These are phyloP conservation scores for Anthopleura sola DNA, from an alignment of 64 coral and sea anemone species.

Conservation along the genomic window DNA sequence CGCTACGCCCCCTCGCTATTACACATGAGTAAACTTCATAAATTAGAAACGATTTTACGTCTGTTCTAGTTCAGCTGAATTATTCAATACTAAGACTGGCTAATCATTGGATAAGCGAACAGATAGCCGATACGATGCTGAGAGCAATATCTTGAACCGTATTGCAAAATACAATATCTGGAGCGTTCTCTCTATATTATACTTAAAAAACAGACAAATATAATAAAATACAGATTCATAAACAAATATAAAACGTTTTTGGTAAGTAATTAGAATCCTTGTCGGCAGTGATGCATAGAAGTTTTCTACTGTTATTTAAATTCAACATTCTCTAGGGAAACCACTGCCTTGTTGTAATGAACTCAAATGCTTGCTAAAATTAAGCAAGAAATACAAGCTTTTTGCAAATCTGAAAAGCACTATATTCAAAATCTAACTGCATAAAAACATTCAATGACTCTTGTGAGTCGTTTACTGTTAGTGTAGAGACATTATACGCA, in stretches of 20 bases:
- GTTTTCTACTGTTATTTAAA: not conserved
- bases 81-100: not conserved
- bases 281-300: not conserved
- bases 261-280: not conserved
- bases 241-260: not conserved
- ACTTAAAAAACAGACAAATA: not conserved
- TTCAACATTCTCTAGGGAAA: not conserved
- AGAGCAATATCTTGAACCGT: not conserved
- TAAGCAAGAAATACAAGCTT: not conserved
- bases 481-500: slow-evolving; percentile 5
- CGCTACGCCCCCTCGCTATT: not conserved
- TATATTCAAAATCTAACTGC: not conserved
- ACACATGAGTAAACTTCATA: not conserved
- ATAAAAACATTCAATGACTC: not conserved
- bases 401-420: not conserved
- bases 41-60: slow-evolving; percentile 22
- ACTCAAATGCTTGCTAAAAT: not conserved
- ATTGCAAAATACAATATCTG: not conserved
- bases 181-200: not conserved
- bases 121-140: not conserved
- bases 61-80: not conserved
- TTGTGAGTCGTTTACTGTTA: not conserved
- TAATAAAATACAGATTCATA: not conserved
- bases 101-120: not conserved
- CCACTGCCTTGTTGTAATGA: not conserved